Conservation (phyloP, 2,797 vertebrate genomes). For the Vespertilio murinus region DNA sequence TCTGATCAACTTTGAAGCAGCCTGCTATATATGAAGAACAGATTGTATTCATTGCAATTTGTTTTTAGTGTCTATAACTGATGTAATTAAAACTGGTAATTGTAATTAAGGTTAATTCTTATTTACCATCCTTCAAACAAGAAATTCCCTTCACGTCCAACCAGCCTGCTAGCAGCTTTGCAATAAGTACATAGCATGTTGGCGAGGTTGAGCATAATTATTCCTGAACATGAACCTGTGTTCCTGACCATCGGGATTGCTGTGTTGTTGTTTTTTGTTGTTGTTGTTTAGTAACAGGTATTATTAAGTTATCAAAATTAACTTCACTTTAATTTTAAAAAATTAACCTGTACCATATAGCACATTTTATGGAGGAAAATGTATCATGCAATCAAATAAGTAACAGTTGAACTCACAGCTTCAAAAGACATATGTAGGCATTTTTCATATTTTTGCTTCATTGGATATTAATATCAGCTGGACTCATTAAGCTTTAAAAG, state of each 20-base stretch:
- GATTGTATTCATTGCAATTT: neutral
- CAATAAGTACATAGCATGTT: neutral
- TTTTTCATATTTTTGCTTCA: conserved; percentile 36
- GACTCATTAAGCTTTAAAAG: conserved; percentile 3
- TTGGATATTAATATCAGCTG: neutral
- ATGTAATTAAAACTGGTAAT: neutral
- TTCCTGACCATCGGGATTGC: neutral
- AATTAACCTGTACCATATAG: neutral
- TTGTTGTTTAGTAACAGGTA: neutral
- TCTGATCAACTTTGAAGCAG: neutral
- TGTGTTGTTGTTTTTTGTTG: neutral
- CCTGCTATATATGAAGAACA: neutral
- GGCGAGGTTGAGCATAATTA: neutral
- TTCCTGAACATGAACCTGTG: neutral
- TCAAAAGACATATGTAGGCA: neutral
- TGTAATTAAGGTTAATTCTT: conserved; percentile 30
- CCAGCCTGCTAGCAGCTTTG: neutral
- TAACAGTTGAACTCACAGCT: conserved; percentile 1
- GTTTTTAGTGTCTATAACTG: neutral
- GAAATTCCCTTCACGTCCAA: neutral
- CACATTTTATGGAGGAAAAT: neutral
- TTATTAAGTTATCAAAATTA: conserved; percentile 32
- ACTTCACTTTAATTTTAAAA: conserved; percentile 33
- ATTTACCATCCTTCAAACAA: neutral
- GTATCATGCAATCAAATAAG: neutral